A percentile compares a stretch with the other conserved stretches of the same genome.
phyloP scores from a whole-genome alignment of 2,113 vertebrate genomes.

The Ciconia maguari region DNA sequence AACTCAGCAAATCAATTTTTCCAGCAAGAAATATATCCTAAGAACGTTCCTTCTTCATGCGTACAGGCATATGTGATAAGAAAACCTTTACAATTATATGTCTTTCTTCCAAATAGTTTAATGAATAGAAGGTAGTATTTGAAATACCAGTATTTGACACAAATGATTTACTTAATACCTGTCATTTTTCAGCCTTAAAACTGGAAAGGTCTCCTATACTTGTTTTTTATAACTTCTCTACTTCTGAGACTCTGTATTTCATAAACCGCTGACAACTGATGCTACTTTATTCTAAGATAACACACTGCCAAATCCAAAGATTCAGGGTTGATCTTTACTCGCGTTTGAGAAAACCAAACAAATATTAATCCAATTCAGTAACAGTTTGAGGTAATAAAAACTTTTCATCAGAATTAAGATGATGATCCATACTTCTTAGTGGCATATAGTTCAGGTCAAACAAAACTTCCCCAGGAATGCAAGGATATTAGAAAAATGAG shows the following conservation, averaged over 20 bases:
- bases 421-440: background rate
- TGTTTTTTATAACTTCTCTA: background rate
- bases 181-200: background rate
- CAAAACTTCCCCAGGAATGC: background rate
- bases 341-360: background rate
- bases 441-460: background rate
- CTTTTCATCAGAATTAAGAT: background rate
- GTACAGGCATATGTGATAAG: background rate
- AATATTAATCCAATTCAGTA: background rate
- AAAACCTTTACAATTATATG: background rate
- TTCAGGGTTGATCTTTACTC: background rate
- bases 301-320: background rate
- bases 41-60: background rate
- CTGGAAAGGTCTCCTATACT: background rate
- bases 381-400: background rate
- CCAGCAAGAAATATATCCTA: background rate
- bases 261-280: background rate
- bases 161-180: background rate
- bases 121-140: background rate
- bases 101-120: background rate
- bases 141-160: background rate
- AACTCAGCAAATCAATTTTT: background rate
- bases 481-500: background rate
- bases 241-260: background rate
- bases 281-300: background rate